These are phyloP conservation scores for Connochaetes taurinus DNA, from an alignment of 2,113 vertebrate genomes.

Conservation along the genomic window DNA sequence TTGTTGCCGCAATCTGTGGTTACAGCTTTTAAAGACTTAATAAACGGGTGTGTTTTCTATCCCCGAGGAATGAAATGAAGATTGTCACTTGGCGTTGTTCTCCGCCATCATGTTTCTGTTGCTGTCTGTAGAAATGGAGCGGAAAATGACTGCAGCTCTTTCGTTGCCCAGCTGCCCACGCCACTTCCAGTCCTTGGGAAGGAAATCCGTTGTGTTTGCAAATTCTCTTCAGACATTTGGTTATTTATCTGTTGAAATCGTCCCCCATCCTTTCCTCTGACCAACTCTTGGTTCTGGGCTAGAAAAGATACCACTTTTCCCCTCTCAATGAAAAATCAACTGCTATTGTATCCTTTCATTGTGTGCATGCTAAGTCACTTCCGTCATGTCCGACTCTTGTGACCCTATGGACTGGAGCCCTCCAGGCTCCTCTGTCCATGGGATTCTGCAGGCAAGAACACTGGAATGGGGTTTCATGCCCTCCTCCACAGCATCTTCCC, in stretches of 20 bases:
- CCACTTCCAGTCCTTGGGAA: conserved; percentile 32
- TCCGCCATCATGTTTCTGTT: background rate
- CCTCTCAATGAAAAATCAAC: background rate
- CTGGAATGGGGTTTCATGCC: background rate
- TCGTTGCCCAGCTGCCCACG: background rate
- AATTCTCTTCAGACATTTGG: conserved; percentile 21
- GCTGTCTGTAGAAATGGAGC: conserved; percentile 17
- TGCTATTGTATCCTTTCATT: background rate
- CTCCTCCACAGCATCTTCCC: background rate
- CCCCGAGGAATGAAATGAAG: conserved; percentile 30
- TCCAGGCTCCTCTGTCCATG: background rate
- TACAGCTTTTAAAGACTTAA: conserved; percentile 52
- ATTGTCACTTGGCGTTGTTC: conserved; percentile 31
- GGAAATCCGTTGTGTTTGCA: conserved; percentile 8
- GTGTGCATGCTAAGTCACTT: background rate
- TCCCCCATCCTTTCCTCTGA: background rate
- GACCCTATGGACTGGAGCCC: background rate
- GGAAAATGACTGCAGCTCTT: conserved; percentile 20
- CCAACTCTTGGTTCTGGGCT: background rate
- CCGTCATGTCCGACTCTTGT: background rate
- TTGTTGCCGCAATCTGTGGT: conserved; percentile 55
- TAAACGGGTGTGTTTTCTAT: conserved; percentile 31
- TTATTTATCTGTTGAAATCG: background rate
- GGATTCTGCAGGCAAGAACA: background rate
- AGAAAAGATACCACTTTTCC: background rate